A percentile compares a stretch with the other conserved stretches of the same genome.
phyloP scores from a whole-genome alignment of 1,140 invertebrate species.

The Diabrotica virgifera region DNA sequence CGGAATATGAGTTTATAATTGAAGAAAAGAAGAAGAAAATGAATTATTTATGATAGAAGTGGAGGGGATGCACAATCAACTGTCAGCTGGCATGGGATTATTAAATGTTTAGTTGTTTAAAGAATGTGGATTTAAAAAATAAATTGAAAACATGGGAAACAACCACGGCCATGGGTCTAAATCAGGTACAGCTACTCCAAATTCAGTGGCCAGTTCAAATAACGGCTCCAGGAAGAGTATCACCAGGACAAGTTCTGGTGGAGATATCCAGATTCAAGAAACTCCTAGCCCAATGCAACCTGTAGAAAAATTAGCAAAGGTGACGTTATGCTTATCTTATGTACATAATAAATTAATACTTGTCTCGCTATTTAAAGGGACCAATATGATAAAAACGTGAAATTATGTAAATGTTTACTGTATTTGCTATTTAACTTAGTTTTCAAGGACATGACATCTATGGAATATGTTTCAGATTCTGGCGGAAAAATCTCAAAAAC shows the following conservation, averaged over 20 bases:
- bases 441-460: conserved; percentile 1
- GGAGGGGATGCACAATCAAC: too few species aligned
- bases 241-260: conserved; percentile 57
- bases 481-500: conserved; percentile 58
- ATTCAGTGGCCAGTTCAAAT: conserved; percentile 22
- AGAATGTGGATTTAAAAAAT: conserved; percentile 12
- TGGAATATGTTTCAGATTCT: conserved; percentile 56
- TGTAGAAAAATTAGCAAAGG: conserved; percentile 67
- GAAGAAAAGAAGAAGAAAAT: too few species aligned
- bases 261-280: conserved; percentile 57
- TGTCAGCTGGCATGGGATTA: not conserved
- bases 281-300: conserved; percentile 63
- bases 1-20: too few species aligned
- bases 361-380: not conserved
- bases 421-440: not conserved
- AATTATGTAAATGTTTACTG: not conserved
- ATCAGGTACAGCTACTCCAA: conserved; percentile 31
- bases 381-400: not conserved
- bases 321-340: conserved; percentile 43
- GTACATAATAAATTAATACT: not conserved
- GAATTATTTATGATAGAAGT: too few species aligned
- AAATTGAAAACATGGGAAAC: conserved; percentile 36
- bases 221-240: conserved; percentile 43
- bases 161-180: conserved; percentile 35
- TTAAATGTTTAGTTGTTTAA: conserved; percentile 1